A percentile compares a stretch with the other conserved stretches of the same genome.
These are phyloP conservation scores for Vanacampus margaritifer DNA, from an alignment of 2,113 vertebrate species.

Conservation along the genomic window DNA sequence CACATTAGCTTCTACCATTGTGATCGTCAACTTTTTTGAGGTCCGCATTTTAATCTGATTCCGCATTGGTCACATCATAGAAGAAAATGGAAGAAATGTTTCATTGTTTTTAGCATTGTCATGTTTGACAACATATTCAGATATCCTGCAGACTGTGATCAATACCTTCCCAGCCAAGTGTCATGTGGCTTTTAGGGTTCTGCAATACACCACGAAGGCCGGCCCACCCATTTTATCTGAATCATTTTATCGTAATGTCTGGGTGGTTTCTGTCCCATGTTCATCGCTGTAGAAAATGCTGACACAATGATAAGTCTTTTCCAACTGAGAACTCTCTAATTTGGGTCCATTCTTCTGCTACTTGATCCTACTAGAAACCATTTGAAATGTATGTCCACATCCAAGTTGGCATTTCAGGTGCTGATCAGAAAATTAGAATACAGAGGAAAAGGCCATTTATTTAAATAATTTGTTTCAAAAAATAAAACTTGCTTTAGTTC, in stretches of 20 bases:
- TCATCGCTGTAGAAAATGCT: slow-evolving; percentile 51
- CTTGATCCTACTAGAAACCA: slow-evolving; percentile 71
- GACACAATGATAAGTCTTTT: slow-evolving; percentile 61
- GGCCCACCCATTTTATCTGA: slow-evolving; percentile 60
- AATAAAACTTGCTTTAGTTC: no score
- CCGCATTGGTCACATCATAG: slow-evolving; percentile 14
- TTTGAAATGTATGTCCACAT: slow-evolving; percentile 61
- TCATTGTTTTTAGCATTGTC: slow-evolving; percentile 35
- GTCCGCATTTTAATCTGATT: slow-evolving; percentile 11
- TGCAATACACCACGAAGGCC: slow-evolving; percentile 30
- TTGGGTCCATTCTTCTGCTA: slow-evolving; percentile 67
- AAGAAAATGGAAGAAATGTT: slow-evolving; percentile 19
- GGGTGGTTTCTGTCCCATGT: slow-evolving; percentile 56
- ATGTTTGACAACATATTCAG: slow-evolving; percentile 59
- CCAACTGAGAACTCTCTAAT: slow-evolving; percentile 67
- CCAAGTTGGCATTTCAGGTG: slow-evolving; percentile 58
- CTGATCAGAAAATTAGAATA: no score
- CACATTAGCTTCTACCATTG: no score
- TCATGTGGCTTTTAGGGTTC: slow-evolving; percentile 60
- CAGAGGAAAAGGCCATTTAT: no score
- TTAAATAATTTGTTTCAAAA: slow-evolving; percentile 44
- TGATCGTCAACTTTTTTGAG: no score
- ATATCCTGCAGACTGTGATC: slow-evolving; percentile 42
- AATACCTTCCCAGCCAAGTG: slow-evolving; percentile 41
- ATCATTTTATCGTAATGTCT: slow-evolving; percentile 52